Conservation (phyloP, 2,797 vertebrate species). For the Rhabdophis nuchalis region DNA sequence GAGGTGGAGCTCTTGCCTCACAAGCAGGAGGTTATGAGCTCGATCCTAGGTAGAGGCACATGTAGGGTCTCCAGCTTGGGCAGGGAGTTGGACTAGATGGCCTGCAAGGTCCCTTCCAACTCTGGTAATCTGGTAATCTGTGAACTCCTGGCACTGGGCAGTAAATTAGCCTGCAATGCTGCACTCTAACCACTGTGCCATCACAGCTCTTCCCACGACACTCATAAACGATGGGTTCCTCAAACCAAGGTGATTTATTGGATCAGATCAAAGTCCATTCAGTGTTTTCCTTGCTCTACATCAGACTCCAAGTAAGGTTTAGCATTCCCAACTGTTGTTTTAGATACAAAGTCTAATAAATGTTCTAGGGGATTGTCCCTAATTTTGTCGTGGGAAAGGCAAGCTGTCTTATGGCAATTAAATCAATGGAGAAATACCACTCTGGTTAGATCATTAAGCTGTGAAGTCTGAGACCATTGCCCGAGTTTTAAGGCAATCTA, state of each 20-base stretch:
- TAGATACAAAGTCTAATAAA: not conserved
- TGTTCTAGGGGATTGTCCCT: not conserved
- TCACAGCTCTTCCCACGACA: not conserved
- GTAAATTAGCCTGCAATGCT: not conserved
- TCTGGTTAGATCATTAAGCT: conserved; percentile 54
- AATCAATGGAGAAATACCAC: conserved; percentile 42
- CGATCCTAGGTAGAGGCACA: too few relatives aligned
- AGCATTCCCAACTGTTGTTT: not conserved
- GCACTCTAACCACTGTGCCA: not conserved
- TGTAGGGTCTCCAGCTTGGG: too few relatives aligned
- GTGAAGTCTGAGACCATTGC: conserved; percentile 36
- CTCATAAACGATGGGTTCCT: not conserved
- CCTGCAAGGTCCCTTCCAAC: too few relatives aligned
- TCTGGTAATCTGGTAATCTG: too few relatives aligned
- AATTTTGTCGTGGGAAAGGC: conserved; percentile 25
- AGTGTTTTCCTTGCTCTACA: not conserved
- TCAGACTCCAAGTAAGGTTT: not conserved
- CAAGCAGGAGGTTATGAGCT: too few relatives aligned
- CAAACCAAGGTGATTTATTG: not conserved
- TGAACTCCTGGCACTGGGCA: not conserved
- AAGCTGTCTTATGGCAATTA: conserved; percentile 29
- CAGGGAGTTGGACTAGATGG: too few relatives aligned
- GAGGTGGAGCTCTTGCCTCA: too few relatives aligned
- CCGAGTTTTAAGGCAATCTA: conserved; percentile 56
- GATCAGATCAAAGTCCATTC: not conserved